These are phyloP conservation scores for Lepus timidus DNA, from an alignment of 2,113 vertebrate genomes.

Conservation along the genomic window DNA sequence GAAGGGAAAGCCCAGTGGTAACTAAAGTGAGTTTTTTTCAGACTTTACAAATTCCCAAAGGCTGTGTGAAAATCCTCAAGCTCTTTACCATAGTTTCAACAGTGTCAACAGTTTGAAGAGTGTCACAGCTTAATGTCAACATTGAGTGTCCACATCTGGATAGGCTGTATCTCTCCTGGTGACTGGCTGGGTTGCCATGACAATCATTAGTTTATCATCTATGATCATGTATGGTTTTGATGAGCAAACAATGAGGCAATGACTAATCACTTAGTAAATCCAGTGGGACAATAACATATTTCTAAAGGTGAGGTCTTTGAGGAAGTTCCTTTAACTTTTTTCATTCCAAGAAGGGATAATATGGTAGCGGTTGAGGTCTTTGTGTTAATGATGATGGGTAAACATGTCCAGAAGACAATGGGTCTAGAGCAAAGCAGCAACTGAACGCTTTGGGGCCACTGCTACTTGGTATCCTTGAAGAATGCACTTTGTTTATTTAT, in stretches of 20 bases:
- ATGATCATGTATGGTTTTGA: neutral
- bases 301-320: neutral
- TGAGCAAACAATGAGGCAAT: neutral
- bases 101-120: neutral
- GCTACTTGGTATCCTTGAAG: neutral
- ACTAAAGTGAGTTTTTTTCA: neutral
- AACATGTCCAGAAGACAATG: rapidly evolving
- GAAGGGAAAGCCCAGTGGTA: neutral
- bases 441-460: neutral
- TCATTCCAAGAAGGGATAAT: neutral
- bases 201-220: too few species aligned
- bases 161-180: too few species aligned
- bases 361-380: neutral
- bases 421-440: neutral
- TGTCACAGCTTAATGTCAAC: neutral
- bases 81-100: neutral
- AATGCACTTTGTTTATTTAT: neutral
- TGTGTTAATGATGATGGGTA: neutral
- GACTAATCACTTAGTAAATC: neutral
- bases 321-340: neutral
- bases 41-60: neutral
- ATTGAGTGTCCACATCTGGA: rapidly evolving
- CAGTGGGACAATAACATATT: neutral
- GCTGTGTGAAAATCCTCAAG: neutral
- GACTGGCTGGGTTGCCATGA: neutral